phyloP scores from a whole-genome alignment of 2,888 invertebrate genomes.

The Stenolophus ochropezus region DNA sequence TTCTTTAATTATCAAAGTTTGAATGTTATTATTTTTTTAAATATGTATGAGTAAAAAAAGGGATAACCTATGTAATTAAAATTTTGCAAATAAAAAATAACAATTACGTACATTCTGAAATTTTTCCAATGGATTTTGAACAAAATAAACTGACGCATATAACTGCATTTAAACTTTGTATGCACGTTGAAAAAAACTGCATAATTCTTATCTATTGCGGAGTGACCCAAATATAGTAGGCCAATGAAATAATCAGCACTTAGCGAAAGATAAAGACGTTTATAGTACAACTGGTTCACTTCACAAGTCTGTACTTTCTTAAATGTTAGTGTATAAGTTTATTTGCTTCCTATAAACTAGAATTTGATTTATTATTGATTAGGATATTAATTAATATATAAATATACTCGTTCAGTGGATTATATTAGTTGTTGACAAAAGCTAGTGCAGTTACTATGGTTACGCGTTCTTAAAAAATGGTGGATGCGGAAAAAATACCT shows the following conservation, averaged over 20 bases:
- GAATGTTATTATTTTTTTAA: too few species aligned
- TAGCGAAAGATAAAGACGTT: background rate
- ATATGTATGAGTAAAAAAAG: too few species aligned
- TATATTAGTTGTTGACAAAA: constrained; percentile 51
- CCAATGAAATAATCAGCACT: constrained; percentile 64
- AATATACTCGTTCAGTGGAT: constrained; percentile 51
- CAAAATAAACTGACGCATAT: constrained; percentile 45
- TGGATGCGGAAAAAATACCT: constrained; percentile 18
- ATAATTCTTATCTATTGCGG: constrained; percentile 44
- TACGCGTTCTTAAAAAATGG: constrained; percentile 24
- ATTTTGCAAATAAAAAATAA: too few species aligned
- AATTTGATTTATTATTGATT: constrained; percentile 59
- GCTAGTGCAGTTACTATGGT: constrained; percentile 37
- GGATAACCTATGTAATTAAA: too few species aligned
- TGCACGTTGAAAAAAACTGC: constrained; percentile 50
- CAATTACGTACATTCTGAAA: too few species aligned
- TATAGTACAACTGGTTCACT: background rate
- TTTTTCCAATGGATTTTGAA: constrained; percentile 15
- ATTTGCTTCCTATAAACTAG: constrained; percentile 55
- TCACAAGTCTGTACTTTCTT: constrained; percentile 49
- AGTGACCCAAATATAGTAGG: constrained; percentile 71
- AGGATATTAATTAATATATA: constrained; percentile 57
- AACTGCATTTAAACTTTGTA: constrained; percentile 51
- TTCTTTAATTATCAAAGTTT: too few species aligned
- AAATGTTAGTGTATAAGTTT: constrained; percentile 56